phyloP scores from a whole-genome alignment of 2,113 vertebrate genomes.

The Lophotis ruficrista region DNA sequence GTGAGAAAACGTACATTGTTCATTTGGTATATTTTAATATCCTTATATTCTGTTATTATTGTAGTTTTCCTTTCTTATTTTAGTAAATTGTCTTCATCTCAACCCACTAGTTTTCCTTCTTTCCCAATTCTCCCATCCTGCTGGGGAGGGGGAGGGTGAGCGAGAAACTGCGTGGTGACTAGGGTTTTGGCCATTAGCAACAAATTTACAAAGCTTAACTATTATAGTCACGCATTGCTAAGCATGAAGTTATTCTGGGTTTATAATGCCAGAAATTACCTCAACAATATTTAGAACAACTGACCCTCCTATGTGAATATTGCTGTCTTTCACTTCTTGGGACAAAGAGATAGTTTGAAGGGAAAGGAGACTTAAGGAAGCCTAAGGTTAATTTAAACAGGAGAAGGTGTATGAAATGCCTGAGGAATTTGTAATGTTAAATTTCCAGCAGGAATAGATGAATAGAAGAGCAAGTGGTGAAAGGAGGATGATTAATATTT shows the following conservation, averaged over 20 bases:
- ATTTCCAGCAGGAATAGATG: slow-evolving; percentile 37
- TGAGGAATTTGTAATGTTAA: slow-evolving; percentile 36
- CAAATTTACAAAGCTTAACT: neutral
- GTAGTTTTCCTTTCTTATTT: too few species aligned
- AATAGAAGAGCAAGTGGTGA: neutral
- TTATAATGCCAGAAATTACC: neutral
- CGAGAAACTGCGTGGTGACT: too few species aligned
- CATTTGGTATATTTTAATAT: too few species aligned
- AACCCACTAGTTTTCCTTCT: too few species aligned
- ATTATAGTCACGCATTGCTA: neutral
- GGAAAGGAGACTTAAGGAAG: neutral
- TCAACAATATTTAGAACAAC: neutral
- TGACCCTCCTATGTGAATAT: neutral
- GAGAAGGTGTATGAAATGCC: neutral
- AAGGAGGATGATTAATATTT: slow-evolving; percentile 49
- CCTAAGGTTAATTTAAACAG: slow-evolving; percentile 38
- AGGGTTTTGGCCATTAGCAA: neutral
- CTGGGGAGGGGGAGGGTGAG: too few species aligned
- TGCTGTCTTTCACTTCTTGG: neutral
- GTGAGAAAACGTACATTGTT: too few species aligned
- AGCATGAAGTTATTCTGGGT: neutral
- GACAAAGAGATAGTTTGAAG: neutral
- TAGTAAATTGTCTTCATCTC: too few species aligned
- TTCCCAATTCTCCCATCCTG: too few species aligned
- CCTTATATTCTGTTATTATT: too few species aligned